Conservation (phyloP, 2,113 vertebrate species). For the Edolisoma coerulescens region DNA sequence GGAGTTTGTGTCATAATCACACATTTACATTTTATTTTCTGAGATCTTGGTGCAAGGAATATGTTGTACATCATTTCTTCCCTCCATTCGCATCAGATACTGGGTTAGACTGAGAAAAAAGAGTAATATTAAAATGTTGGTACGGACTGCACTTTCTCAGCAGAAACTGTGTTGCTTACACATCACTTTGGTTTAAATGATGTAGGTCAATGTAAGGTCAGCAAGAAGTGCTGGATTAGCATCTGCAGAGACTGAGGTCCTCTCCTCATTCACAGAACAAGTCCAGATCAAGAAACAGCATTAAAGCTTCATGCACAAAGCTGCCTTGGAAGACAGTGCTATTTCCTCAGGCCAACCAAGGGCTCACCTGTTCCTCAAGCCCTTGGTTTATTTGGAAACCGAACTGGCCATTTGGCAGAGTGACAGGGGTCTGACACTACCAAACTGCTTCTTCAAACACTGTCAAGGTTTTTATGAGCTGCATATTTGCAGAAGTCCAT, state of each 20-base stretch:
- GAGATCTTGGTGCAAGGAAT: not conserved
- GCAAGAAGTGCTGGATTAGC: constrained; percentile 13
- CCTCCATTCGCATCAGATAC: not conserved
- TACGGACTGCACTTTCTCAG: not conserved
- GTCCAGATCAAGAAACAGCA: not conserved
- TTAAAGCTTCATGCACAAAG: not conserved
- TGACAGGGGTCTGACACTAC: not conserved
- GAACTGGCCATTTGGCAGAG: not conserved
- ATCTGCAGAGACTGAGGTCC: not conserved
- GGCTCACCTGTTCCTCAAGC: not conserved
- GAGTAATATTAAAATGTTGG: not conserved
- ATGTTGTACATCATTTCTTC: not conserved
- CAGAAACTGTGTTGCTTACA: constrained; percentile 6
- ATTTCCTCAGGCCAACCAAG: not conserved
- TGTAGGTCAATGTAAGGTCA: not conserved
- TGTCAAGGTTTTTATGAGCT: not conserved
- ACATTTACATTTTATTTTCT: not conserved
- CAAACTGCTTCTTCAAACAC: not conserved
- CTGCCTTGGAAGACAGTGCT: not conserved
- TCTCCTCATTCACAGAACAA: not conserved
- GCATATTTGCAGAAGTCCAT: constrained; percentile 9
- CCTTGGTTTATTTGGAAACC: not conserved
- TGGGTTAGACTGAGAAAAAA: not conserved
- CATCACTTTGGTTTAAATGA: not conserved
- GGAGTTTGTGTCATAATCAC: not conserved